These are phyloP conservation scores for Loris lydekkerianus DNA, from an alignment of 2,797 vertebrate species.

Conservation along the genomic window DNA sequence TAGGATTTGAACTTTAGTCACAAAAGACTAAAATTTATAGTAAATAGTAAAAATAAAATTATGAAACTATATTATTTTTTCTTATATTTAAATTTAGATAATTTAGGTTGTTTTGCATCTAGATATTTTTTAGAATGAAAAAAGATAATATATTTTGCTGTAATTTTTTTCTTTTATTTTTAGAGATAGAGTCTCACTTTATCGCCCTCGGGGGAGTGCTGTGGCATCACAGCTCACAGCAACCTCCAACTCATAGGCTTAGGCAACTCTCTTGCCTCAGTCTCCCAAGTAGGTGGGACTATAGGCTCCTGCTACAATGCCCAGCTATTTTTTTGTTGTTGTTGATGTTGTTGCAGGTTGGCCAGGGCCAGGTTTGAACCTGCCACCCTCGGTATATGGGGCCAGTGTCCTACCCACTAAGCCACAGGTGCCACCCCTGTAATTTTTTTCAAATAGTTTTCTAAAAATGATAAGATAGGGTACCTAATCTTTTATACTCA, in stretches of 20 bases:
- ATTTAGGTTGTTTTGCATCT: slow-evolving; percentile 42
- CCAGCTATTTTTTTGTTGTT: too few species aligned
- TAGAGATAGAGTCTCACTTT: too few species aligned
- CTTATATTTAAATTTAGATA: background rate
- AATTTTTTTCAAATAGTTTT: background rate
- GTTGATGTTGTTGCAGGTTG: too few species aligned
- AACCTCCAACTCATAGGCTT: too few species aligned
- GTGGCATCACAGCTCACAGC: too few species aligned
- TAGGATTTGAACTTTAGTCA: background rate
- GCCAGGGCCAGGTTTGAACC: too few species aligned
- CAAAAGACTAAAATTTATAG: background rate
- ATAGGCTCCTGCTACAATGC: too few species aligned
- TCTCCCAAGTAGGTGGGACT: too few species aligned
- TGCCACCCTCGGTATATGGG: too few species aligned
- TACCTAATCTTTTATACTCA: slow-evolving; percentile 10
- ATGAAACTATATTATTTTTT: background rate
- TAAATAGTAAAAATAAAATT: slow-evolving; percentile 18
- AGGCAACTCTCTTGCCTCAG: too few species aligned
- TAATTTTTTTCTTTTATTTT: background rate
- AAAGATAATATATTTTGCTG: background rate
- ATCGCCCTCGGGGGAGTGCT: too few species aligned
- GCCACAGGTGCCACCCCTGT: background rate
- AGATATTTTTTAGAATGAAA: background rate
- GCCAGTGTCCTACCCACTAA: too few species aligned
- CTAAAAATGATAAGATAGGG: background rate